A percentile compares a stretch with the other conserved stretches of the same genome.
Evolutionary conservation across 2,888 invertebrate species (phyloP).

Genomic region (Stenotaenia linearis): DNA sequence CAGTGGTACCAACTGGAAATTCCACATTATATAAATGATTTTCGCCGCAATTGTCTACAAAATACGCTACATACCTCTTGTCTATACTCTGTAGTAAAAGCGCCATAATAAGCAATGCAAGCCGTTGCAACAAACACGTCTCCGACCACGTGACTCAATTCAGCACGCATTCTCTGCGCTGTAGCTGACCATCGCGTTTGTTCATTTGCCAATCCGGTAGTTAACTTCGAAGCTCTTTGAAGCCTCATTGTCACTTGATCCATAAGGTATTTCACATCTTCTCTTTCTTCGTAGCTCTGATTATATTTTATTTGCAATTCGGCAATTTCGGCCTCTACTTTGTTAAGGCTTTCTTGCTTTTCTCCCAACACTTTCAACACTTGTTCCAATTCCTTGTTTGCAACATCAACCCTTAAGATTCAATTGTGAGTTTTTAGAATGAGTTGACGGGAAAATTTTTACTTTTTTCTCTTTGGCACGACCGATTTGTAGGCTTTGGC

Average conservation of each 20-base stretch:
- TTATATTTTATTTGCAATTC: conserved; percentile 48
- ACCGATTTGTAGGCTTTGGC: not conserved
- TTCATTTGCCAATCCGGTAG: conserved; percentile 80
- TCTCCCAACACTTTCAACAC: conserved; percentile 69
- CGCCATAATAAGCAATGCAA: conserved; percentile 50
- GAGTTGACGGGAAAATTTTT: too few species aligned
- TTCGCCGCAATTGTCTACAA: not conserved
- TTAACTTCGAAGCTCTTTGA: conserved; percentile 73
- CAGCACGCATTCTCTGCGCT: conserved; percentile 47
- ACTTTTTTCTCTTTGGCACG: not conserved
- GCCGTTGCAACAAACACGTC: conserved; percentile 50
- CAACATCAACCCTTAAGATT: conserved; percentile 53
- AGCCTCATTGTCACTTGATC: conserved; percentile 70
- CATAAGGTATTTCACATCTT: conserved; percentile 66
- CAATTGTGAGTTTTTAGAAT: too few species aligned
- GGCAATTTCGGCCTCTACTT: conserved; percentile 66
- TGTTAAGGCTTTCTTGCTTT: conserved; percentile 74
- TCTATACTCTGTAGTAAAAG: conserved; percentile 48
- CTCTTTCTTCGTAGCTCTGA: conserved; percentile 58
- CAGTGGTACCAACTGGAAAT: conserved; percentile 54
- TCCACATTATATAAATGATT: not conserved
- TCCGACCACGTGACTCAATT: conserved; percentile 47
- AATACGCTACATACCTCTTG: conserved; percentile 37
- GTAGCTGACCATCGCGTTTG: conserved; percentile 75
- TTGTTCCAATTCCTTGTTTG: conserved; percentile 66